phyloP scores from a whole-genome alignment of 2,113 vertebrate genomes.

The Melanostigma gelatinosum region DNA sequence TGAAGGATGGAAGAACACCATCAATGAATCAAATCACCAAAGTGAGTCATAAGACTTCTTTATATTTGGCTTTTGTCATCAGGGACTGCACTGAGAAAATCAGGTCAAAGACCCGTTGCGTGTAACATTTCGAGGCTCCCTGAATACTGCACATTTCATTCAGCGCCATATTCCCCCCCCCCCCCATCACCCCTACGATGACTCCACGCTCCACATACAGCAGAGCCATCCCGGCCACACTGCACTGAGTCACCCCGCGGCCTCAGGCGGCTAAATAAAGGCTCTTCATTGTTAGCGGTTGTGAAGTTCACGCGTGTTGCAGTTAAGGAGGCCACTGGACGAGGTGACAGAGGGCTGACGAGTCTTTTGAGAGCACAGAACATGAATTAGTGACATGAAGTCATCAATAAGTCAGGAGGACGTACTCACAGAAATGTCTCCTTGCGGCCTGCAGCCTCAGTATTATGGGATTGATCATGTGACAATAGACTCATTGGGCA shows the following conservation, averaged over 20 bases:
- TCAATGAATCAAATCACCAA: neutral
- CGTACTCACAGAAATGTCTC: neutral
- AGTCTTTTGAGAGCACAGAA: neutral
- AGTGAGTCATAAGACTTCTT: neutral
- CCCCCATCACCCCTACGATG: conserved; percentile 8
- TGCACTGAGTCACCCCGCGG: conserved; percentile 46
- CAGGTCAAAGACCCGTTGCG: neutral
- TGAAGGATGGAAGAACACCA: neutral
- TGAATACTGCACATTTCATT: conserved; percentile 25
- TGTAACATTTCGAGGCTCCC: neutral
- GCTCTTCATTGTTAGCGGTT: conserved; percentile 4
- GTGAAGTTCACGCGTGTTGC: neutral
- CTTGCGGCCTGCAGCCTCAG: neutral
- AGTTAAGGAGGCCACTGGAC: conserved; percentile 41
- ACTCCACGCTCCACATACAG: conserved; percentile 46
- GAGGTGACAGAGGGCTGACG: neutral
- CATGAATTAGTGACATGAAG: neutral
- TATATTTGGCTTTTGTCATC: neutral
- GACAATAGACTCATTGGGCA: neutral
- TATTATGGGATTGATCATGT: neutral
- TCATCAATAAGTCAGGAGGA: neutral
- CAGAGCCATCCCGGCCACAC: conserved; percentile 15
- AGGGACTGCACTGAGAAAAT: conserved; percentile 21
- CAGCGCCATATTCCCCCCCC: conserved; percentile 5
- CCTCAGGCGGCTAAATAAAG: conserved; percentile 42